Base-by-base conservation (phyloP, 2,888 invertebrate genomes). In the Teleogryllus oceanicus region DNA sequence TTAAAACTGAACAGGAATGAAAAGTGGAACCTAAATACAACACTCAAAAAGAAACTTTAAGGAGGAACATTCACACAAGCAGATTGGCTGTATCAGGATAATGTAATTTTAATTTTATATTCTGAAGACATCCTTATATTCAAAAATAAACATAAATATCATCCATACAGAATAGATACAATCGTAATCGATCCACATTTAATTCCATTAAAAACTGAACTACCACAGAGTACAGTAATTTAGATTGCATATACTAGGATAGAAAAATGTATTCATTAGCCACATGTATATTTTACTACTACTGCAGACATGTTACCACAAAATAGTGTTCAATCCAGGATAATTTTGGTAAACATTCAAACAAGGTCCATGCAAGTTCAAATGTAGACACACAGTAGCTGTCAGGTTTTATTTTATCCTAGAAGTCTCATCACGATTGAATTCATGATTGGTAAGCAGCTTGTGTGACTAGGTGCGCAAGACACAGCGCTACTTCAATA, bases 161-260 rank as follows among this genome's bases (percentile, higher is more conserved):
- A 13, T 18, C 62, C 13, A 62, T n/a, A 18, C 16, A n/a, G 13
- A 62, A 62, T 62, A 62, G 62, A 62, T 18, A 62, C 62, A 62
- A n/a, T 62, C 13, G n/a, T 37, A 37, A 62, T 62, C 62, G 16
- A 62, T 12, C n/a, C 62, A 18, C 62, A 13, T 62, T n/a, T 62
- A 62, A 62, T 62, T 62, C n/a, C 62, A 18, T 62, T 62, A 62
- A 62, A 37, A 62, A 62, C 62, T 62, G 62, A 62, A 62, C 62
- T 13, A n/a, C 62, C 62, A 62, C 62, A 62, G 62, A n/a, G 62
- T n/a, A 62, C 62, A 37, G 37, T 37, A 37, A 37, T 8, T 37
- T 37, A 37, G 37, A 37, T 37, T 37, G 37, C 37, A 37, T 37
- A 37, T 37, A 37, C 8, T 37, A 37, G 37, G 37, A 37, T 37